These are phyloP conservation scores for Solenodon paradoxus DNA, from an alignment of 2,113 vertebrate genomes.

Conservation along the genomic window DNA sequence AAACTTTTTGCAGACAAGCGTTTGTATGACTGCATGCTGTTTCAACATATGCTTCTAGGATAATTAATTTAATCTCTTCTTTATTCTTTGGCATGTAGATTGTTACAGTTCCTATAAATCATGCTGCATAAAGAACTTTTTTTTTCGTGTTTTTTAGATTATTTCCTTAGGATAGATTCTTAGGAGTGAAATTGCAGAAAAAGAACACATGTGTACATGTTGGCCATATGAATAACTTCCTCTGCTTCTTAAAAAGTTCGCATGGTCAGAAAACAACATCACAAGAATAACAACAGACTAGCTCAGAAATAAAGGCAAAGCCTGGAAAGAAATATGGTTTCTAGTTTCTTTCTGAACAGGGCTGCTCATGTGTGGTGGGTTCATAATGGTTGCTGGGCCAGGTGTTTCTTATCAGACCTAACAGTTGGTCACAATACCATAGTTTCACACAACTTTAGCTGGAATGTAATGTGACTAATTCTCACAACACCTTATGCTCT, in stretches of 20 bases:
- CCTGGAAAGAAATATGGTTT: not conserved
- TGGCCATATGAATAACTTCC: not conserved
- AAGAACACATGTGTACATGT: not conserved
- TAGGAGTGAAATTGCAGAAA: not conserved
- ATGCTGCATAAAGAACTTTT: not conserved
- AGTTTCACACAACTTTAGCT: not conserved
- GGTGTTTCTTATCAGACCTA: not conserved
- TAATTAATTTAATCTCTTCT: not conserved
- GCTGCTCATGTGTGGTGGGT: too few relatives aligned
- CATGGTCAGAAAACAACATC: not conserved
- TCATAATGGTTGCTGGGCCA: not conserved
- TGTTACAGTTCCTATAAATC: constrained; percentile 12
- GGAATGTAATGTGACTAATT: not conserved
- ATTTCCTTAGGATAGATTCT: not conserved
- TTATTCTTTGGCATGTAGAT: not conserved
- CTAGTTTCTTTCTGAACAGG: not conserved
- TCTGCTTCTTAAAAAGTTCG: constrained; percentile 20
- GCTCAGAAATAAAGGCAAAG: not conserved
- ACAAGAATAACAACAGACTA: not conserved
- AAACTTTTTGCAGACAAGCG: not conserved
- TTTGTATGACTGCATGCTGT: not conserved
- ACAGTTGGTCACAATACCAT: not conserved
- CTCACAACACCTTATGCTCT: not conserved
- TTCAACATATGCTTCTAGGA: not conserved
- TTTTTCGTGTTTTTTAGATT: constrained; percentile 1